Percentiles rank a stretch among this genome's conserved stretches.
Evolutionary conservation across 2,888 invertebrate genomes (phyloP).

Genomic region (Sarcophaga carnaria): DNA sequence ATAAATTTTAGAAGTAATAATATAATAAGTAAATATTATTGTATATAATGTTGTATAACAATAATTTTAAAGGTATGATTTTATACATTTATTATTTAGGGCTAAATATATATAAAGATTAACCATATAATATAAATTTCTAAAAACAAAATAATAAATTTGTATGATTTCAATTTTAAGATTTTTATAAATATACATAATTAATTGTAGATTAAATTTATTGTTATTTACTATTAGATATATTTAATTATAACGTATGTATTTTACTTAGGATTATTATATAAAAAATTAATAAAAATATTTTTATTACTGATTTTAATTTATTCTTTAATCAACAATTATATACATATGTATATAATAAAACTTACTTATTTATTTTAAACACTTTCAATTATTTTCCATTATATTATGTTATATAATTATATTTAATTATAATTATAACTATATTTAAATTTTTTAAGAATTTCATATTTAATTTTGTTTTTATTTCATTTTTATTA

Average conservation of each 20-base stretch:
- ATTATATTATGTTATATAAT: neutral
- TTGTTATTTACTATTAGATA: too few relatives aligned
- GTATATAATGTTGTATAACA: neutral
- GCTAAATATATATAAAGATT: neutral
- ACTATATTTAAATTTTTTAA: neutral
- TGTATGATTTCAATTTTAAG: neutral
- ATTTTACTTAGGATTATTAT: neutral
- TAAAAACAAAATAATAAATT: neutral
- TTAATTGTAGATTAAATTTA: too few relatives aligned
- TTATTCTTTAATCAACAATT: neutral
- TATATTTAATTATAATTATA: neutral
- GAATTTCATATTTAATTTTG: neutral
- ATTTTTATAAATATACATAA: neutral
- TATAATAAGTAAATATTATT: neutral
- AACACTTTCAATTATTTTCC: too few relatives aligned
- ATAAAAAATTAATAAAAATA: neutral
- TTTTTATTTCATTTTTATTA: neutral
- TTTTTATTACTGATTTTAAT: neutral
- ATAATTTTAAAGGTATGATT: neutral
- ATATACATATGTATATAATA: neutral
- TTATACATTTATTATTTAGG: neutral
- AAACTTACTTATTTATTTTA: too few relatives aligned
- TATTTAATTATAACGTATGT: neutral
- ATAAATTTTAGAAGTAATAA: neutral
- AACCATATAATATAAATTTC: neutral